Conservation (phyloP, 2,797 vertebrate species). For the Luscinia megarhynchos region DNA sequence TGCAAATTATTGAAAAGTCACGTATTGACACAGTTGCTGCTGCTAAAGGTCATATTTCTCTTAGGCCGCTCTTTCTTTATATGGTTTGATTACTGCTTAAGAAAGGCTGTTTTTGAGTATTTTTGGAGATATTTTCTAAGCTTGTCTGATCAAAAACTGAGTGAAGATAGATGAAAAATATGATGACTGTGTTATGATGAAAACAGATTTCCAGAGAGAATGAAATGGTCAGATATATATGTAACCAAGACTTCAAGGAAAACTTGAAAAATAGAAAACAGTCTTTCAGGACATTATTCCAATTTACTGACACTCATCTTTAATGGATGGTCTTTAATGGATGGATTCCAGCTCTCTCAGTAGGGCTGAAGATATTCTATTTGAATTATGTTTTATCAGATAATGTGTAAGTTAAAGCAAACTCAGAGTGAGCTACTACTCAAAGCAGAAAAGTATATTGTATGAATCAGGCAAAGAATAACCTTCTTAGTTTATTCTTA, state of each 20-base stretch:
- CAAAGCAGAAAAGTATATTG: background rate
- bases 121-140: background rate
- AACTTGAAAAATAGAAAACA: background rate
- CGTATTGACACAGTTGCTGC: background rate
- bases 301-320: background rate
- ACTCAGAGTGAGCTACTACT: background rate
- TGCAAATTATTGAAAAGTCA: background rate
- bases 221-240: background rate
- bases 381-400: background rate
- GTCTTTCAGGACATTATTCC: background rate
- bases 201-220: background rate
- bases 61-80: background rate
- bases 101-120: background rate
- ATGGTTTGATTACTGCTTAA: background rate
- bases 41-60: background rate
- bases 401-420: background rate
- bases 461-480: background rate
- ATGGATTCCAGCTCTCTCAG: background rate
- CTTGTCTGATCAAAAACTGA: background rate
- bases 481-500: background rate
- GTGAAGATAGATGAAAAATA: background rate
- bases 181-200: background rate
- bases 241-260: background rate
- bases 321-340: background rate
- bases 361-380: background rate